Conservation (phyloP, 2,797 vertebrate genomes). For the Clarias laeviceps region DNA sequence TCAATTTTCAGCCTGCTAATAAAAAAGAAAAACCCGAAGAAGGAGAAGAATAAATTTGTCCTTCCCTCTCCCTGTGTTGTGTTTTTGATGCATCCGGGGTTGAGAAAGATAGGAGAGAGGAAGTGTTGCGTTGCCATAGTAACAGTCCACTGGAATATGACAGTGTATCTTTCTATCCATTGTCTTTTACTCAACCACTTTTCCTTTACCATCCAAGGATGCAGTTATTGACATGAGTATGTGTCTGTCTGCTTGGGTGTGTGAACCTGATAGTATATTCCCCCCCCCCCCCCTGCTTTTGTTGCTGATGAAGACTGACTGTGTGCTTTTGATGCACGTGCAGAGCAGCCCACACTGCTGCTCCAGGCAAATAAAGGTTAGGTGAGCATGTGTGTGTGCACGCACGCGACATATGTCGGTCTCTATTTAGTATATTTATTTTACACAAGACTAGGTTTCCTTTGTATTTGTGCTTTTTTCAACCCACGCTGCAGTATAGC, state of each 20-base stretch:
- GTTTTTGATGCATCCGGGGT: constrained; percentile 32
- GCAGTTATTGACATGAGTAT: constrained; percentile 41
- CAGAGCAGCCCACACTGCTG: constrained; percentile 22
- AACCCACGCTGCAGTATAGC: background rate
- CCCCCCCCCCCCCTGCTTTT: constrained; percentile 43
- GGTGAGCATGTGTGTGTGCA: constrained; percentile 23
- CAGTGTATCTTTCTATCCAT: constrained; percentile 53
- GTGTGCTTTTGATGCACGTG: constrained; percentile 36
- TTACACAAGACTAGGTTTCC: background rate
- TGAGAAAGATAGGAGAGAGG: constrained; percentile 37
- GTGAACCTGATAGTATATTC: constrained; percentile 43
- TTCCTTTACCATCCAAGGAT: constrained; percentile 50
- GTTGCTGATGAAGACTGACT: constrained; percentile 38
- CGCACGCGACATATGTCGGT: constrained; percentile 28
- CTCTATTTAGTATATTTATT: background rate
- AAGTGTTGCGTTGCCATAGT: constrained; percentile 56
- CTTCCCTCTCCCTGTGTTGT: constrained; percentile 17
- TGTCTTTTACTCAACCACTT: constrained; percentile 47
- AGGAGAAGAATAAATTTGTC: constrained; percentile 12
- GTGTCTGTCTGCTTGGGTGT: constrained; percentile 25
- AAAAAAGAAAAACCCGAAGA: background rate
- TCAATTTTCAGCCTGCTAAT: constrained; percentile 16
- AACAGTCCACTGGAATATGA: constrained; percentile 51
- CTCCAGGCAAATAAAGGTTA: constrained; percentile 20
- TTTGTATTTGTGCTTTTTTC: background rate